phyloP scores from a whole-genome alignment of 2,113 vertebrate genomes.

The Centropus unirufus region DNA sequence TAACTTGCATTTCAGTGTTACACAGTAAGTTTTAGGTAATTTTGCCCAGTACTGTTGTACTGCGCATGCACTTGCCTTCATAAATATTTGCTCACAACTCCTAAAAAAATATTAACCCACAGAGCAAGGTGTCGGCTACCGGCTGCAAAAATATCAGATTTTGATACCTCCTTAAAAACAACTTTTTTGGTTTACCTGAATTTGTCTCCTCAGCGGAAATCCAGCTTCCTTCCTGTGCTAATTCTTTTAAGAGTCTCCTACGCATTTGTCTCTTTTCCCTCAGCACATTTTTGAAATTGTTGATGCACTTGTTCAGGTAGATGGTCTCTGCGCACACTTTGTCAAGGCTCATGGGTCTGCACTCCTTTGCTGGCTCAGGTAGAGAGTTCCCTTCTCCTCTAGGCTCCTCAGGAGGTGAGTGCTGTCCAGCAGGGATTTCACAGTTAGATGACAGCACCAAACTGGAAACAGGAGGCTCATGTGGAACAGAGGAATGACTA shows the following conservation, averaged over 20 bases:
- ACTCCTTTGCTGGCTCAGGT: conserved; percentile 53
- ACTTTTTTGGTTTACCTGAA: conserved; percentile 81
- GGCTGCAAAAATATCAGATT: not conserved
- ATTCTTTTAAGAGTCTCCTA: conserved; percentile 84
- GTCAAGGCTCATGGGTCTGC: conserved; percentile 76
- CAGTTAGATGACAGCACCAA: conserved; percentile 20
- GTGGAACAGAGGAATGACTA: conserved; percentile 37
- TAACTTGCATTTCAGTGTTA: not conserved
- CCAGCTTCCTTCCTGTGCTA: conserved; percentile 83
- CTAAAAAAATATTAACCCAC: not conserved
- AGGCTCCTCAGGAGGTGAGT: not conserved
- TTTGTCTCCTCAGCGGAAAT: conserved; percentile 84
- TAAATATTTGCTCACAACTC: not conserved
- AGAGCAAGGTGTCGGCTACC: not conserved
- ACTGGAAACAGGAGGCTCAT: conserved; percentile 36
- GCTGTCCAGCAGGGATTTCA: not conserved
- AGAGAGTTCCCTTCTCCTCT: not conserved
- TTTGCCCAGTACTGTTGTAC: not conserved
- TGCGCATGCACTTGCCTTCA: fast-evolving
- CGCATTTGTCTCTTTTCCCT: conserved; percentile 88
- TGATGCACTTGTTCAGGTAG: conserved; percentile 90
- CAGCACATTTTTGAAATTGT: conserved; percentile 91
- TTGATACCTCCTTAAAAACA: conserved; percentile 4
- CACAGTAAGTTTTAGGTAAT: not conserved
- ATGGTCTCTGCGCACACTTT: conserved; percentile 84